A percentile compares a stretch with the other conserved stretches of the same genome.
Conservation (phyloP, 2,888 invertebrate genomes). For the Nyleta sp. region DNA sequence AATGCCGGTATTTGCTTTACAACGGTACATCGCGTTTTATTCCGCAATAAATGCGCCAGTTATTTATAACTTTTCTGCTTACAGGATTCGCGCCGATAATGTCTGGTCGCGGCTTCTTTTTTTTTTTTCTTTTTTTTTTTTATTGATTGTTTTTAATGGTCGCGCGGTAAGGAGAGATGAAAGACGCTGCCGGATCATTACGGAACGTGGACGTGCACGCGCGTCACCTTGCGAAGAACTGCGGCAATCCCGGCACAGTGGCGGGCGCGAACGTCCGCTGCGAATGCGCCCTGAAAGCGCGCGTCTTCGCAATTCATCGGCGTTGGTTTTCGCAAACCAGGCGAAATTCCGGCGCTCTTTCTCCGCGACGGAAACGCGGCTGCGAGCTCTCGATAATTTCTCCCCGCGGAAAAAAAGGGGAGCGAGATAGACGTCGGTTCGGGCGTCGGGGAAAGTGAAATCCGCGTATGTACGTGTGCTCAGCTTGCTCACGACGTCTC, state of each 20-base stretch:
- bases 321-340: too few relatives aligned
- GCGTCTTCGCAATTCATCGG: too few relatives aligned
- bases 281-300: too few relatives aligned
- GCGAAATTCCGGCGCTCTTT: too few relatives aligned
- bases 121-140: constrained; percentile 41
- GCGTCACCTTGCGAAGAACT: too few relatives aligned
- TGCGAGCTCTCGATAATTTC: too few relatives aligned
- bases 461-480: constrained; percentile 70
- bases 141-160: too few relatives aligned
- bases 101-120: constrained; percentile 10
- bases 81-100: constrained; percentile 45
- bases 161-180: too few relatives aligned
- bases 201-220: too few relatives aligned
- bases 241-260: too few relatives aligned
- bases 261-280: too few relatives aligned
- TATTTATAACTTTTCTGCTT: constrained; percentile 62
- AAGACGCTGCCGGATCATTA: too few relatives aligned
- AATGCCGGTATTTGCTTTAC: constrained; percentile 55
- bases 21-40: constrained; percentile 58
- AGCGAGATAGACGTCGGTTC: constrained; percentile 68
- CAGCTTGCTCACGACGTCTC: constrained; percentile 68
- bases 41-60: constrained; percentile 49
- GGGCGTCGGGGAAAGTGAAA: constrained; percentile 78
- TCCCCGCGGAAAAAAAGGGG: constrained; percentile 51
- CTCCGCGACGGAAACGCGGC: constrained; percentile 8